Conservation (phyloP, 2,797 vertebrate genomes). For the Aythya fuligula region DNA sequence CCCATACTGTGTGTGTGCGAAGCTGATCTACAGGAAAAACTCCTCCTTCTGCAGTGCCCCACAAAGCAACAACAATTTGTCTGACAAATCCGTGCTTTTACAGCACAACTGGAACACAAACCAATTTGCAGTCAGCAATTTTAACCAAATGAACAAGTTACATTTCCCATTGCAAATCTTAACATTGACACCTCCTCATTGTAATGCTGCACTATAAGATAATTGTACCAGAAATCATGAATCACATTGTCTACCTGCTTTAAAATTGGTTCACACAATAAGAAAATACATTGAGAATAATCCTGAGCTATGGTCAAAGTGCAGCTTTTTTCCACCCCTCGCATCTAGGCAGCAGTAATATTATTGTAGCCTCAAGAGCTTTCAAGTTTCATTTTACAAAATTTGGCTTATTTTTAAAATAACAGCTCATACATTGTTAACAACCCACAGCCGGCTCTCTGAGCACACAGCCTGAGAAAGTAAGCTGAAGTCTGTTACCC, state of each 20-base stretch:
- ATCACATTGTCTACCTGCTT: not conserved
- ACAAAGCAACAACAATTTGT: not conserved
- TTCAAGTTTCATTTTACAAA: not conserved
- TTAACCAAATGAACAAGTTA: not conserved
- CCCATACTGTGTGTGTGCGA: not conserved
- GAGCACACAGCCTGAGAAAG: not conserved
- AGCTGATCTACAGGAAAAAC: not conserved
- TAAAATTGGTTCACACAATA: not conserved
- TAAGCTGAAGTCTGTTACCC: not conserved
- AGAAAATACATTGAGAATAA: not conserved
- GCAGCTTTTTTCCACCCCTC: not conserved
- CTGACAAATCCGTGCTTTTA: not conserved
- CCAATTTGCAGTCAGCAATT: not conserved
- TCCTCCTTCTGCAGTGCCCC: not conserved
- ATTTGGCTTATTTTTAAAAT: not conserved
- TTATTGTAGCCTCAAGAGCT: not conserved
- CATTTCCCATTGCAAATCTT: not conserved
- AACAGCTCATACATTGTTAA: not conserved
- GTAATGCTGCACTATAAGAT: not conserved
- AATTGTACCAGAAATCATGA: not conserved
- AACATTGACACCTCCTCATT: not conserved
- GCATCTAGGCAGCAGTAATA: not conserved
- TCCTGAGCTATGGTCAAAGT: not conserved
- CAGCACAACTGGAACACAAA: not conserved
- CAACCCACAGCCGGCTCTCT: not conserved